Base-by-base conservation (phyloP, 2,797 vertebrate species). In the Premnoplex brunnescens region DNA sequence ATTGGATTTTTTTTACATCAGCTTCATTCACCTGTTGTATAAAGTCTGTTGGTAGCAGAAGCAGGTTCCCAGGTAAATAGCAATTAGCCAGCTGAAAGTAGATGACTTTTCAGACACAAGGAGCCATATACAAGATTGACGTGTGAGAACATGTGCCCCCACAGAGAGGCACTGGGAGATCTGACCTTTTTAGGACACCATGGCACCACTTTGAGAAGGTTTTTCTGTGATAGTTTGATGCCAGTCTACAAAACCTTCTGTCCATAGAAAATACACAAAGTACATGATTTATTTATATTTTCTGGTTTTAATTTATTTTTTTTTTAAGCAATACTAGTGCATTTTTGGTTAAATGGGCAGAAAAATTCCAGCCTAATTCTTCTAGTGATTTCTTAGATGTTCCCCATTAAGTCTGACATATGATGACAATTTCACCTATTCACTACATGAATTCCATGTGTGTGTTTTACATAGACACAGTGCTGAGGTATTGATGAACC, bases 401-500 rank as follows among this genome's bases (percentile, higher is more conserved):
- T 52, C 48, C 28, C 21, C 11, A 30, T 43, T n/a, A 81, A 46
- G 19, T 46, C 3, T 79, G 55, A 58, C 5, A 52, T 66, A 69
- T 58, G 34, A 60, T 49, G 52, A 74, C 12, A 39, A 44, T 62
- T 89, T 89, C 8, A 10, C 7, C 14, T 52, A 86, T 60, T 44
- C 48, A 67, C 41, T n/a, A 46, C 16, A 68, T 3, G 0, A 74
- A 64, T 81, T 92, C 26, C 2, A 0, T 68, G 26, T 49, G 3
- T 1, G 0, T 18, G 8, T 8, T 67, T 32, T 23, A 44, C 14
- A 30, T 4, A 63, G 43, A 66, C 21, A 51, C 3, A 2, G 9
- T 69, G 60, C 21, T 80, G 30, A 90, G 3, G 3, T 69, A 9
- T 41, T 80, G 64, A n/a, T 62, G 56, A 58, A 36, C 39, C 28